Conservation (phyloP, 1,140 invertebrate species). For the Trichogramma pretiosum region DNA sequence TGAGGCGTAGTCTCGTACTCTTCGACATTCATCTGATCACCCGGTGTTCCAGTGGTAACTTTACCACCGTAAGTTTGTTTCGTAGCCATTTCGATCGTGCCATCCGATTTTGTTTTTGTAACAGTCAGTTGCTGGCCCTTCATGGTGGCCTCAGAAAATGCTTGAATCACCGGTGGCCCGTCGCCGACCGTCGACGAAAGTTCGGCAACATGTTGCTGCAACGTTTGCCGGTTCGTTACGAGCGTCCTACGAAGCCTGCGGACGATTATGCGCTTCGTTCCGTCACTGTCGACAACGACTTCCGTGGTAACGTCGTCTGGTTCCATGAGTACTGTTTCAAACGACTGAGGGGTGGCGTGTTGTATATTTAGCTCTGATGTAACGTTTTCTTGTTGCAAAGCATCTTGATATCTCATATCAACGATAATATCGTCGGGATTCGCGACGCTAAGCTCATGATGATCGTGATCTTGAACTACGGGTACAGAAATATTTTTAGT, state of each 20-base stretch:
- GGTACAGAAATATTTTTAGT: conserved; percentile 51
- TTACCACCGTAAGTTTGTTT: conserved; percentile 55
- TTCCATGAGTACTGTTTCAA: conserved; percentile 68
- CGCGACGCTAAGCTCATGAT: conserved; percentile 10
- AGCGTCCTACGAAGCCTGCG: conserved; percentile 49
- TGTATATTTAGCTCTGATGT: conserved; percentile 56
- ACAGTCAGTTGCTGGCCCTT: conserved; percentile 55
- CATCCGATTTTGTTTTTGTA: conserved; percentile 53
- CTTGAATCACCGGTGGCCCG: conserved; percentile 43
- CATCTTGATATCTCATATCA: conserved; percentile 62
- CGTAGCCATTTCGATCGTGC: conserved; percentile 51
- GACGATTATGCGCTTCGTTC: conserved; percentile 71
- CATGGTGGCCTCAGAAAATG: conserved; percentile 58
- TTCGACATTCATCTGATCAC: conserved; percentile 52
- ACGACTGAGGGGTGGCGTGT: conserved; percentile 60
- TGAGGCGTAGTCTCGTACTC: conserved; percentile 55
- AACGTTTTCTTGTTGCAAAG: conserved; percentile 41
- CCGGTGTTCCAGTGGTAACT: conserved; percentile 52
- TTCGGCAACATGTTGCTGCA: conserved; percentile 40
- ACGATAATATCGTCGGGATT: conserved; percentile 53
- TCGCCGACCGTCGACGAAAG: conserved; percentile 39
- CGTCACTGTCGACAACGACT: conserved; percentile 69
- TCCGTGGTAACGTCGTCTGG: conserved; percentile 70
- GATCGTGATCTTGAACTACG: conserved; percentile 36
- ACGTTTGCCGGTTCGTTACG: conserved; percentile 43